A percentile compares a stretch with the other conserved stretches of the same genome.
Conservation (phyloP, 1,140 invertebrate species). For the Archegozetes longisetosus region DNA sequence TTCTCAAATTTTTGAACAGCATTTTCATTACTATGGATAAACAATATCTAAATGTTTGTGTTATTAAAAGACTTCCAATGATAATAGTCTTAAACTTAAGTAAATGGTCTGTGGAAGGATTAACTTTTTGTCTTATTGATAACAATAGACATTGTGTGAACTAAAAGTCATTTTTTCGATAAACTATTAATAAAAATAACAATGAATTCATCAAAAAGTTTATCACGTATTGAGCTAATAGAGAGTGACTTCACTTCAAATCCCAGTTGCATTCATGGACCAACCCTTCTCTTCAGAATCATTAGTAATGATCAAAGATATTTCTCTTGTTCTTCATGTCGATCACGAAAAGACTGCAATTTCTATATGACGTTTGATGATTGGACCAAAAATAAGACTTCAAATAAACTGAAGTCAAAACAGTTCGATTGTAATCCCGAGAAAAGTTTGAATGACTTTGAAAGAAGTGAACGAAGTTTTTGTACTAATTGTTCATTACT, state of each 20-base stretch:
- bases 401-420: not conserved
- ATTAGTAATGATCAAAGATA: not conserved
- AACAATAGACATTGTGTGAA: too few relatives aligned
- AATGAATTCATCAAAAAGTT: not conserved
- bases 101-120: too few relatives aligned
- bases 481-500: not conserved
- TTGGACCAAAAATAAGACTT: not conserved
- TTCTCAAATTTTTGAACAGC: too few relatives aligned
- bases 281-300: not conserved
- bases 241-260: not conserved
- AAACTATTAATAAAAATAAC: too few relatives aligned
- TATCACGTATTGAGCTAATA: not conserved
- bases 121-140: too few relatives aligned
- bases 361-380: not conserved
- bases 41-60: too few relatives aligned
- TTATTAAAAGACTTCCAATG: too few relatives aligned
- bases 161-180: too few relatives aligned
- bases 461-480: not conserved
- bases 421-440: not conserved
- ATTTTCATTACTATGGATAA: too few relatives aligned
- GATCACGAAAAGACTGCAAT: not conserved
- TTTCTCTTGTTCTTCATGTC: not conserved
- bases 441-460: not conserved
- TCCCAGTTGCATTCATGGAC: not conserved
- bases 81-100: too few relatives aligned